Percentiles rank a stretch among this genome's conserved stretches.
Evolutionary conservation across 2,113 vertebrate species (phyloP).

Genomic region (Sakesphorus luctuosus): DNA sequence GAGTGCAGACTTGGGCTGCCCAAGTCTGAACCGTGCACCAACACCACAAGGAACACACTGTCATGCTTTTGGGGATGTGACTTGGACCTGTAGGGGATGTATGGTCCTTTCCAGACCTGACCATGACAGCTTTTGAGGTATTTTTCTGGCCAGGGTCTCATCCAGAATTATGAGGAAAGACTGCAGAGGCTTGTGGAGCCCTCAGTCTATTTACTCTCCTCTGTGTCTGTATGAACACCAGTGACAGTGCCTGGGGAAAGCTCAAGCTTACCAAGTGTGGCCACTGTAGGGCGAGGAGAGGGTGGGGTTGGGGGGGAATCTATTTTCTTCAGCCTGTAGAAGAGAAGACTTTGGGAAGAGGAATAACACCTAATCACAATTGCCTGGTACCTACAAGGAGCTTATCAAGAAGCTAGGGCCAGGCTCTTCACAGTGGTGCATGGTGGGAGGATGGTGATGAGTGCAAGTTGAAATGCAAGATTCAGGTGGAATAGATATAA

Average conservation of each 20-base stretch:
- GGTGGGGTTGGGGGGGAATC: not conserved
- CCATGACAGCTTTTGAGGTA: not conserved
- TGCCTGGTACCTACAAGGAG: not conserved
- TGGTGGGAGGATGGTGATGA: not conserved
- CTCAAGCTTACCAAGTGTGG: not conserved
- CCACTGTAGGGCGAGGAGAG: not conserved
- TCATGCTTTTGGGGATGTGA: accelerated
- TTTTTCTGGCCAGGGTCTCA: not conserved
- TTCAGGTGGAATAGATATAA: not conserved
- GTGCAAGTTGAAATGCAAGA: not conserved
- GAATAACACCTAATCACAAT: not conserved
- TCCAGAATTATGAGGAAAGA: not conserved
- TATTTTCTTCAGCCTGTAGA: not conserved
- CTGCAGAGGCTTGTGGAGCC: not conserved
- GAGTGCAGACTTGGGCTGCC: not conserved
- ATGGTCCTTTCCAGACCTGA: not conserved
- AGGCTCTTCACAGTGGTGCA: not conserved
- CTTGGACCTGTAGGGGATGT: not conserved
- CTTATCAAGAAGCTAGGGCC: not conserved
- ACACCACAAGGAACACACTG: accelerated
- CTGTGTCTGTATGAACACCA: not conserved
- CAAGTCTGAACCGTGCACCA: accelerated
- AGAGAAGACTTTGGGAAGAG: not conserved
- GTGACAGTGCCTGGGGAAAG: not conserved
- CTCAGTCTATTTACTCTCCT: not conserved